Percentiles rank a stretch among this genome's conserved stretches.
Conservation (phyloP, 2,888 invertebrate species). For the Hylaea fasciaria region DNA sequence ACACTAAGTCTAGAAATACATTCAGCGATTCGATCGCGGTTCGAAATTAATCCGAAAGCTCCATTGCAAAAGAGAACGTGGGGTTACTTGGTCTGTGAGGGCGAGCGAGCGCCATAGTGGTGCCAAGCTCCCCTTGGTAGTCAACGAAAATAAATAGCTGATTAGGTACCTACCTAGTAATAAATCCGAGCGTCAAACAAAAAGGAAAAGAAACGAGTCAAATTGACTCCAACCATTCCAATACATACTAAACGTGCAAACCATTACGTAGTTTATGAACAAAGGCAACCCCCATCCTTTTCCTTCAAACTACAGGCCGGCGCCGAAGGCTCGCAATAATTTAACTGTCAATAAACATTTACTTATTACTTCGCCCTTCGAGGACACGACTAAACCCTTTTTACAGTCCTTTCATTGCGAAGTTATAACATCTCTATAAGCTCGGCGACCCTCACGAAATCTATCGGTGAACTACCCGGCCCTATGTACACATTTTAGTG, state of each 20-base stretch:
- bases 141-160: too few species aligned
- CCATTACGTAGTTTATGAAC: conserved; percentile 14
- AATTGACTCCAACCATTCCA: neutral
- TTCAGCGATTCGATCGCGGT: too few species aligned
- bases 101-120: too few species aligned
- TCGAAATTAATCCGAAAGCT: too few species aligned
- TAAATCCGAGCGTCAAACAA: neutral
- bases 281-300: conserved; percentile 14
- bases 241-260: neutral
- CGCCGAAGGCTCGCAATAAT: conserved; percentile 15
- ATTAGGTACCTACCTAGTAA: too few species aligned
- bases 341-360: conserved; percentile 33
- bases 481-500: conserved; percentile 25
- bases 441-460: conserved; percentile 15
- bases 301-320: conserved; percentile 17
- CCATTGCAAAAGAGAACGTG: too few species aligned
- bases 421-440: conserved; percentile 21
- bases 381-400: conserved; percentile 16
- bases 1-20: too few species aligned
- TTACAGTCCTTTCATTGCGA: conserved; percentile 14
- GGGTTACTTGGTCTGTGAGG: too few species aligned
- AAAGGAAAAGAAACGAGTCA: too few species aligned
- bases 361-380: conserved; percentile 27
- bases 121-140: too few species aligned
- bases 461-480: conserved; percentile 13